These are phyloP conservation scores for Malacosoma neustria DNA, from an alignment of 2,888 invertebrate genomes.

Conservation along the genomic window DNA sequence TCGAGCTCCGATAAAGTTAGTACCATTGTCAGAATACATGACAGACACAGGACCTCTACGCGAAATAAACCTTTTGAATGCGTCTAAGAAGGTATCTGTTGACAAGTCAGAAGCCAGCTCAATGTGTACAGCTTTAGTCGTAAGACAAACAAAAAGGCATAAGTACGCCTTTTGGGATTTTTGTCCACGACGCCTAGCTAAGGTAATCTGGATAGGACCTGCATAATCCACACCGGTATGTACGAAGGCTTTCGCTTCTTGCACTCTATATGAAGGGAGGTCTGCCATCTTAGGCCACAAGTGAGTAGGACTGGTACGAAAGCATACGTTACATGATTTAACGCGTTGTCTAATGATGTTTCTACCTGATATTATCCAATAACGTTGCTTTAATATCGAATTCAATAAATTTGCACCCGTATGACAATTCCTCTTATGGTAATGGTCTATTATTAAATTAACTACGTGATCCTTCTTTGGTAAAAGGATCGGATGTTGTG, in stretches of 20 bases:
- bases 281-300: too few relatives aligned
- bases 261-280: too few relatives aligned
- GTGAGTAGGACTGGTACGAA: too few relatives aligned
- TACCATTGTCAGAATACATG: conserved; percentile 1
- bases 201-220: conserved; percentile 11
- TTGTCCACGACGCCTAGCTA: background rate
- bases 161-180: background rate
- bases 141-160: conserved; percentile 3
- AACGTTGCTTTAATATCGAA: too few relatives aligned
- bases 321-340: too few relatives aligned
- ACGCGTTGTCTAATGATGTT: too few relatives aligned
- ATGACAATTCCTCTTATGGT: too few relatives aligned
- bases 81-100: conserved; percentile 4
- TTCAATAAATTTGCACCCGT: too few relatives aligned
- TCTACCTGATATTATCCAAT: too few relatives aligned
- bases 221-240: conserved; percentile 10
- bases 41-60: background rate
- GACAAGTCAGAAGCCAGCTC: conserved; percentile 2
- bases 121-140: conserved; percentile 5
- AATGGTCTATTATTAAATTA: too few relatives aligned
- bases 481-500: too few relatives aligned
- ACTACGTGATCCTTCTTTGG: too few relatives aligned
- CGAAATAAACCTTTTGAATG: conserved; percentile 4
- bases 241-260: conserved; percentile 5
- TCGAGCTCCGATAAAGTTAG: conserved; percentile 1